Percentiles rank a stretch among this genome's conserved stretches.
Conservation (phyloP, 1,140 invertebrate species). For the Drosophila bifasciata region DNA sequence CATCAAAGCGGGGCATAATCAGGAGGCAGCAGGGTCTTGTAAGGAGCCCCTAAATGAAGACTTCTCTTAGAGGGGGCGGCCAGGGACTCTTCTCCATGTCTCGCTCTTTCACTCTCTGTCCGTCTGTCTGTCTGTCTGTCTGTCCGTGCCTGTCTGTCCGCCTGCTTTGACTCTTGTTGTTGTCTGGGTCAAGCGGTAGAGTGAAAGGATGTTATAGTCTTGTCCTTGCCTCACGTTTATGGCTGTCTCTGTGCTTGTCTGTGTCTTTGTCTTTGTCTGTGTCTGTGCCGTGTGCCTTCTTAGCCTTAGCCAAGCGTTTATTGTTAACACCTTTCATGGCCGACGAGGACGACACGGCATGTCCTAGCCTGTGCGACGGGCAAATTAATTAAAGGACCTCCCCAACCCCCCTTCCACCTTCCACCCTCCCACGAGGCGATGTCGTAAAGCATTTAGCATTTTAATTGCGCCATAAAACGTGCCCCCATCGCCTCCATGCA, state of each 20-base stretch:
- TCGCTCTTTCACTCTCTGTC: conserved; percentile 15
- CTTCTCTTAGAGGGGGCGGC: conserved; percentile 17
- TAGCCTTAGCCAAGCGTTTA: conserved; percentile 38
- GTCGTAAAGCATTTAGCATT: conserved; percentile 78
- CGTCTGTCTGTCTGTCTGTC: conserved; percentile 1
- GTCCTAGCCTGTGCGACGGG: conserved; percentile 48
- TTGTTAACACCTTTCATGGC: conserved; percentile 78
- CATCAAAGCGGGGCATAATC: conserved; percentile 39
- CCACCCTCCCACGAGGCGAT: conserved; percentile 18
- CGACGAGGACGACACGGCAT: conserved; percentile 44
- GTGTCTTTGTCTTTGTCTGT: background rate
- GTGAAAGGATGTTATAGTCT: conserved; percentile 39
- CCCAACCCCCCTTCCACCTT: conserved; percentile 4
- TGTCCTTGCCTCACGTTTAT: conserved; percentile 32
- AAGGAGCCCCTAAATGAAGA: conserved; percentile 31
- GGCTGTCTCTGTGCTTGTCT: conserved; percentile 2
- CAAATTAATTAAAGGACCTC: conserved; percentile 73
- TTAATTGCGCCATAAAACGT: conserved; percentile 75
- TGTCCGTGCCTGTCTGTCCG: background rate
- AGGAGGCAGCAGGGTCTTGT: conserved; percentile 9
- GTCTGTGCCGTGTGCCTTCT: conserved; percentile 31
- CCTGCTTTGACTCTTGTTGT: conserved; percentile 31
- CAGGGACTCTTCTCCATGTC: too few relatives aligned
- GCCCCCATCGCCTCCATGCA: background rate
- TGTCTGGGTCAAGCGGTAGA: conserved; percentile 70